phyloP scores from a whole-genome alignment of 2,113 vertebrate genomes.

The Sapajus apella region DNA sequence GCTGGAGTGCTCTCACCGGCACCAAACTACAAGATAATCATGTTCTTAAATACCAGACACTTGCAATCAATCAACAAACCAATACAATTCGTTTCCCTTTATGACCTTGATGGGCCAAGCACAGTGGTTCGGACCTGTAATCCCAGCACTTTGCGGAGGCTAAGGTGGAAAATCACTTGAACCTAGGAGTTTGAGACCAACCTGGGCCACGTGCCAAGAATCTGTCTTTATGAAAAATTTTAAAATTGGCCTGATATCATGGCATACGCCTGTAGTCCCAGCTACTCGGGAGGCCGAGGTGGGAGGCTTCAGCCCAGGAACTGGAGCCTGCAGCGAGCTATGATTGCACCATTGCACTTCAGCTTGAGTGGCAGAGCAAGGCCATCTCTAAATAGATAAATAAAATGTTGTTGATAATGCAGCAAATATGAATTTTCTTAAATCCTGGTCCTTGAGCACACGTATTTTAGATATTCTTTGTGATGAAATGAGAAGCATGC shows the following conservation, averaged over 20 bases:
- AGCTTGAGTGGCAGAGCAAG: background rate
- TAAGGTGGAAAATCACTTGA: background rate
- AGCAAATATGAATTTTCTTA: no score
- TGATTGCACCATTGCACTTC: background rate
- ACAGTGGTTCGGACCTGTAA: background rate
- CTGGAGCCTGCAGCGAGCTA: background rate
- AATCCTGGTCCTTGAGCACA: background rate
- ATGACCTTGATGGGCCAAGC: background rate
- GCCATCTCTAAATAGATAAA: background rate
- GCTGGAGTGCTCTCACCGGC: fast-evolving
- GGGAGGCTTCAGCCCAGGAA: background rate
- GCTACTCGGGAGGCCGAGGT: background rate
- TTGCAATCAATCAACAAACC: background rate
- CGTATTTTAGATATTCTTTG: background rate
- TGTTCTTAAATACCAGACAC: background rate
- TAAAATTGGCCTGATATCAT: no score
- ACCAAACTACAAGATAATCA: fast-evolving
- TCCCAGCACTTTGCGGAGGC: background rate
- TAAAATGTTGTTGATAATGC: background rate
- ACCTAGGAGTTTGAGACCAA: background rate
- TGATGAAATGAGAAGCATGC: background rate
- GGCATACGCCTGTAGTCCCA: background rate
- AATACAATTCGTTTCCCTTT: background rate
- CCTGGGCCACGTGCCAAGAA: no score
- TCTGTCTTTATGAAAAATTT: no score